Percentiles rank a stretch among this genome's conserved stretches.
Conservation (phyloP, 2,113 vertebrate genomes). For the Fulica atra region DNA sequence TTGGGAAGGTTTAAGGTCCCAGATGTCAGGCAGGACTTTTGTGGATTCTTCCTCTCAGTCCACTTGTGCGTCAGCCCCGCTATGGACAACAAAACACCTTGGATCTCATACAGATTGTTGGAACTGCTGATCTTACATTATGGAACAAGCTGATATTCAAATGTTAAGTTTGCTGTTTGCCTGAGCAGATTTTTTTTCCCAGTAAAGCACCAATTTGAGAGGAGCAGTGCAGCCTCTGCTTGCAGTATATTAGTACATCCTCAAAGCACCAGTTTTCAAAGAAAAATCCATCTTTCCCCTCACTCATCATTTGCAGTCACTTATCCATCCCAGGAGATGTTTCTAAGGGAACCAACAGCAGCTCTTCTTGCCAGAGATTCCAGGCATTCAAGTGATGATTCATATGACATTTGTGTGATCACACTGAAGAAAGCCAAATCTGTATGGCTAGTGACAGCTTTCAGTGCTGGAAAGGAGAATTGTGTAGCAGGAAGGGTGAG, state of each 20-base stretch:
- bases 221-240: not conserved
- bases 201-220: not conserved
- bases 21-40: not conserved
- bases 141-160: not conserved
- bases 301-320: not conserved
- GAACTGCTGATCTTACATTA: not conserved
- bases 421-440: not conserved
- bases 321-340: not conserved
- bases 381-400: not conserved
- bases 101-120: not conserved
- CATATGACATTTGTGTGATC: not conserved
- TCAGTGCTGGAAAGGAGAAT: not conserved
- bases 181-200: not conserved
- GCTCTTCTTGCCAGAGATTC: not conserved
- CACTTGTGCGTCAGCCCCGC: not conserved
- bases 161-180: not conserved
- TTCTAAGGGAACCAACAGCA: conserved; percentile 1
- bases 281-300: not conserved
- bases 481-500: not conserved
- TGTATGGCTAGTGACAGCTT: not conserved
- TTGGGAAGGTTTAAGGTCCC: not conserved
- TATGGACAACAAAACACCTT: no score
- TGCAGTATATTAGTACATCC: not conserved
- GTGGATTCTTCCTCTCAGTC: not conserved
- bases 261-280: not conserved